A percentile compares a stretch with the other conserved stretches of the same genome.
These are phyloP conservation scores for Calvadosia cruxmelitensis DNA, from an alignment of 30 jellyfish, hydroid and myxozoan species.

Conservation along the genomic window DNA sequence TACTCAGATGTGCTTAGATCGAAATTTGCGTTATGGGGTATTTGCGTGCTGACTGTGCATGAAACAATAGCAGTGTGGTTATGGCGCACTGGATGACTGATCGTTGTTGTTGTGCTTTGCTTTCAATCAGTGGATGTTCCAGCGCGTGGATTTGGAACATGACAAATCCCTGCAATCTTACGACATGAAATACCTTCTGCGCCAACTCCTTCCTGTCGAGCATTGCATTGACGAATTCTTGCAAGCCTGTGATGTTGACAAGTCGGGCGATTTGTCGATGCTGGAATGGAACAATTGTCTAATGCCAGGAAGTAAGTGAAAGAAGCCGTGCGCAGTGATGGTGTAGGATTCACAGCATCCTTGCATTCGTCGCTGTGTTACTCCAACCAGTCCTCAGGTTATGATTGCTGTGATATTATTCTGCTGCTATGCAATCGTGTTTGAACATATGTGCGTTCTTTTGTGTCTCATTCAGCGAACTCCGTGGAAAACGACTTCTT, in stretches of 20 bases:
- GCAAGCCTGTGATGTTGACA: slow-evolving; percentile 3
- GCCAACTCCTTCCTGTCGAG: slow-evolving; percentile 7
- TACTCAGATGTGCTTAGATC: too few relatives aligned
- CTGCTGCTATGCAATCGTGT: too few relatives aligned
- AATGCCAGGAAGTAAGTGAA: slow-evolving; percentile 22
- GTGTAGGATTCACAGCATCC: too few relatives aligned
- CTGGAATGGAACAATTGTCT: slow-evolving; percentile 10
- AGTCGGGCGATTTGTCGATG: background rate
- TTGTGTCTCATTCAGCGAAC: background rate
- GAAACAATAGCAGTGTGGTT: too few relatives aligned
- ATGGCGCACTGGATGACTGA: background rate
- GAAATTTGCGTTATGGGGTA: too few relatives aligned
- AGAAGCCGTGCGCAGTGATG: too few relatives aligned
- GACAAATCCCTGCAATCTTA: background rate
- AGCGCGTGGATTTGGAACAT: slow-evolving; percentile 3
- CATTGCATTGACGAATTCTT: slow-evolving; percentile 17
- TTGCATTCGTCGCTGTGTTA: too few relatives aligned
- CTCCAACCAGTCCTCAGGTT: too few relatives aligned
- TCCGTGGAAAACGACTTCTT: background rate
- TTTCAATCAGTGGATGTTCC: slow-evolving; percentile 7
- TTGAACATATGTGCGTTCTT: too few relatives aligned
- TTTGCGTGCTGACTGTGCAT: too few relatives aligned
- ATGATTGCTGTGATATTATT: too few relatives aligned
- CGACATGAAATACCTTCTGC: slow-evolving; percentile 1
- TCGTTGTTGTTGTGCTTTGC: slow-evolving; percentile 1